phyloP scores from a whole-genome alignment of 2,797 vertebrate genomes.

The Vespertilio murinus region DNA sequence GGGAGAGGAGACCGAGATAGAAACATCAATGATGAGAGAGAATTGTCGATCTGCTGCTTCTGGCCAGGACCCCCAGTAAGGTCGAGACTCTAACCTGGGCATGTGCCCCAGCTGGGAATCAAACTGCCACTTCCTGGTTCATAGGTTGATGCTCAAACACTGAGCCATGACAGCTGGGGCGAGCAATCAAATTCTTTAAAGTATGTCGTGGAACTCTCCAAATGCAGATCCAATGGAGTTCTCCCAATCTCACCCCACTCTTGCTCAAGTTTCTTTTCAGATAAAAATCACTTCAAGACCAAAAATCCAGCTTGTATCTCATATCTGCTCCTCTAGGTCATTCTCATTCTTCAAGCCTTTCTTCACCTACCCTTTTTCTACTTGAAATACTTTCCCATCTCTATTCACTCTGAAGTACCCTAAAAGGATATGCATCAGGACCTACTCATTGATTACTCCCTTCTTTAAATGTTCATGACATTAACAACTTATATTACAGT shows the following conservation, averaged over 20 bases:
- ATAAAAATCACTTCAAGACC: background rate
- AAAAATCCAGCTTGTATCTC: background rate
- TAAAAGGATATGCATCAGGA: background rate
- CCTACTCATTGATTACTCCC: background rate
- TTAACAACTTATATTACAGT: background rate
- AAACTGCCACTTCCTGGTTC: too few species aligned
- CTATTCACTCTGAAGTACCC: background rate
- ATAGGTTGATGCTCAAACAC: too few species aligned
- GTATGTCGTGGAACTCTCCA: background rate
- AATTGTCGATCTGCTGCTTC: too few species aligned
- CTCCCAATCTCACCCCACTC: background rate
- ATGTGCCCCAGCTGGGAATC: too few species aligned
- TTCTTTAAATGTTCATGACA: background rate
- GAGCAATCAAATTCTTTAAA: background rate
- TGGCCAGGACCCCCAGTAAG: too few species aligned
- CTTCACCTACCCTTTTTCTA: background rate
- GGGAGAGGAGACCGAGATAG: too few species aligned
- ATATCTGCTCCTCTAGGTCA: background rate
- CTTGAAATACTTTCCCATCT: background rate
- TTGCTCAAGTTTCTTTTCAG: slow-evolving; percentile 39
- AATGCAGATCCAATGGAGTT: background rate
- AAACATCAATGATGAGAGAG: too few species aligned
- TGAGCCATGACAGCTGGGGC: too few species aligned
- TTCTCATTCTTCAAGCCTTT: background rate
- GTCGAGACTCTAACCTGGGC: too few species aligned